Evolutionary conservation across 2,888 invertebrate genomes (phyloP).

Genomic region (Sepioteuthis lessoniana): DNA sequence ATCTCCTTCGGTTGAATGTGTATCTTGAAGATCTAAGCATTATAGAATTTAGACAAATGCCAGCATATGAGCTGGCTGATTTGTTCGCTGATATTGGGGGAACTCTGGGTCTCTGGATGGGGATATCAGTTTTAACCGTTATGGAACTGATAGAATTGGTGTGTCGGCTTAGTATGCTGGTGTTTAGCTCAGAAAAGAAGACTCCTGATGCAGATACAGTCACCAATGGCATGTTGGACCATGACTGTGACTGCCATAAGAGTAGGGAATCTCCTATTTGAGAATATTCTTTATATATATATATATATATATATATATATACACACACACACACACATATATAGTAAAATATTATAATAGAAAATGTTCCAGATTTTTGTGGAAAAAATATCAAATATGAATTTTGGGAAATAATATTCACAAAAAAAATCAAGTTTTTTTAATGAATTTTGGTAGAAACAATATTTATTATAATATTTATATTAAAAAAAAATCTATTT

Average conservation of each 20-base stretch:
- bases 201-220: slow-evolving; percentile 55
- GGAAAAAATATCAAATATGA: neutral
- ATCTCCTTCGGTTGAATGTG: slow-evolving; percentile 68
- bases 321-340: neutral
- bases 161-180: slow-evolving; percentile 61
- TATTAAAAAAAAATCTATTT: neutral
- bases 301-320: neutral
- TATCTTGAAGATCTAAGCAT: slow-evolving; percentile 71
- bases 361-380: neutral
- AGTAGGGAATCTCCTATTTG: slow-evolving; percentile 51
- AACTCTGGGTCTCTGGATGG: slow-evolving; percentile 72
- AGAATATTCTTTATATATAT: neutral
- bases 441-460: neutral
- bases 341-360: neutral
- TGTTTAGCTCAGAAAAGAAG: slow-evolving; percentile 65
- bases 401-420: neutral
- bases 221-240: slow-evolving; percentile 56
- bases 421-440: neutral
- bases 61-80: slow-evolving; percentile 68
- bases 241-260: slow-evolving; percentile 52
- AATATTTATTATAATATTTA: neutral
- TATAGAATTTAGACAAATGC: slow-evolving; percentile 67
- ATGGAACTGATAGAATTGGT: slow-evolving; percentile 69
- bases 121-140: slow-evolving; percentile 70
- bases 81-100: slow-evolving; percentile 71